Evolutionary conservation across 2,888 invertebrate genomes (phyloP).

Genomic region (Caenorhabditis parvicauda): DNA sequence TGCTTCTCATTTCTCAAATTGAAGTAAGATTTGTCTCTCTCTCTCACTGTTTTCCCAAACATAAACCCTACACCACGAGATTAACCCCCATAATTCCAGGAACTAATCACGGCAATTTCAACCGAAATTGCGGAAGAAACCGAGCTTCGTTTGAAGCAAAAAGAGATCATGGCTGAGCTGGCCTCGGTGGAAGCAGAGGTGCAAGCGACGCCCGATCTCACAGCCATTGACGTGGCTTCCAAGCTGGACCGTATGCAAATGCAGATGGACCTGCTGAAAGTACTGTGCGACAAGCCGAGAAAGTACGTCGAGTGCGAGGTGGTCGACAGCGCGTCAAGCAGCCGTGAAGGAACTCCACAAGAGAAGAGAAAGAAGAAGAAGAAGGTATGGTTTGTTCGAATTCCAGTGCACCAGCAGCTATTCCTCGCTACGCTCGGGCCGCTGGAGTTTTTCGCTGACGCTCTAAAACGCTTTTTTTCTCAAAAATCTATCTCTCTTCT

Average conservation of each 20-base stretch:
- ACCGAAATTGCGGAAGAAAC: constrained; percentile 37
- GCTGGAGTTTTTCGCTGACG: no score
- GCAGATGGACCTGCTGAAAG: constrained; percentile 45
- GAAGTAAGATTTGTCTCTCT: neutral
- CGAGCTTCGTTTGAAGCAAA: constrained; percentile 34
- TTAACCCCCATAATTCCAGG: no score
- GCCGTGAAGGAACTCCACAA: constrained; percentile 33
- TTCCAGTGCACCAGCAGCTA: no score
- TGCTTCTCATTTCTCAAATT: constrained; percentile 13
- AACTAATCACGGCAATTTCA: constrained; percentile 14
- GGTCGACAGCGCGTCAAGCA: constrained; percentile 28
- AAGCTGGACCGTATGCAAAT: constrained; percentile 45
- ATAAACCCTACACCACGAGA: no score
- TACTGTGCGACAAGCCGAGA: constrained; percentile 38
- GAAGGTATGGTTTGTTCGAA: no score
- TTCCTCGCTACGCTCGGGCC: no score
- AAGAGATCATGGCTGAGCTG: constrained; percentile 35
- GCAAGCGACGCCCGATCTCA: constrained; percentile 20
- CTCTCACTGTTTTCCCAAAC: no score
- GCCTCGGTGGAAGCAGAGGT: constrained; percentile 26
- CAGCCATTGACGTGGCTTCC: constrained; percentile 29
- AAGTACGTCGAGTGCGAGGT: constrained; percentile 45
- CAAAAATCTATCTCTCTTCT: no score
- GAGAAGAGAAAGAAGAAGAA: constrained; percentile 29
- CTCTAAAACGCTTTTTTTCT: no score